phyloP scores from a whole-genome alignment of 1,140 invertebrate species.

The Eurosta solidaginis region DNA sequence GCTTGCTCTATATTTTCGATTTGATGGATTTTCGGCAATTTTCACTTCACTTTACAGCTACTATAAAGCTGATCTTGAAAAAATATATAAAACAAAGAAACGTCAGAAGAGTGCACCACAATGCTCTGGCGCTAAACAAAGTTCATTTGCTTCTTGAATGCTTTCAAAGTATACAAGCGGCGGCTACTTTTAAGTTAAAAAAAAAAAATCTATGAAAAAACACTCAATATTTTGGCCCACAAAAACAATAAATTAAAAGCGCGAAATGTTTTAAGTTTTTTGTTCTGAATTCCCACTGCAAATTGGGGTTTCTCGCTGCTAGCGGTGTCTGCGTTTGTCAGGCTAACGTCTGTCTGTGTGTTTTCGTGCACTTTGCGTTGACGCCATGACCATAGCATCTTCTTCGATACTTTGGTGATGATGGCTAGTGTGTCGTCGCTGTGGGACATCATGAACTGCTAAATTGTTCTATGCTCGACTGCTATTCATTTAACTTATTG shows the following conservation, averaged over 20 bases:
- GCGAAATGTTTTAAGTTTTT: neutral
- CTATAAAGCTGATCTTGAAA: neutral
- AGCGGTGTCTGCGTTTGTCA: neutral
- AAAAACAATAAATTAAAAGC: conserved; percentile 13
- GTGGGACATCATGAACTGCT: conserved; percentile 31
- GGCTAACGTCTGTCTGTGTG: neutral
- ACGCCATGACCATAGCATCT: neutral
- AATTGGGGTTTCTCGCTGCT: neutral
- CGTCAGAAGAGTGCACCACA: neutral
- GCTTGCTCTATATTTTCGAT: neutral
- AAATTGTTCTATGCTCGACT: conserved; percentile 17
- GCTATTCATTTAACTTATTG: neutral
- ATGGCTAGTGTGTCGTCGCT: conserved; percentile 22
- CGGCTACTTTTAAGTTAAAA: neutral
- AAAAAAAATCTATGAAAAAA: neutral
- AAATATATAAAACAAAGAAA: neutral
- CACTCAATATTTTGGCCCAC: neutral
- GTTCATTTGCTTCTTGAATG: neutral
- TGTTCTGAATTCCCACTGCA: neutral
- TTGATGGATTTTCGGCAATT: conserved; percentile 8
- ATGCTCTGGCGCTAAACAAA: neutral
- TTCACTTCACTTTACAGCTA: neutral
- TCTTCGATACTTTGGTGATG: too few relatives aligned
- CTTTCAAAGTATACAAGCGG: neutral
- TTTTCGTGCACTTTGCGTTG: neutral